Evolutionary conservation across 2,888 invertebrate species (phyloP), one percentile per base, ranked within the genome.

Genomic region (Apamea monoglypha): DNA sequence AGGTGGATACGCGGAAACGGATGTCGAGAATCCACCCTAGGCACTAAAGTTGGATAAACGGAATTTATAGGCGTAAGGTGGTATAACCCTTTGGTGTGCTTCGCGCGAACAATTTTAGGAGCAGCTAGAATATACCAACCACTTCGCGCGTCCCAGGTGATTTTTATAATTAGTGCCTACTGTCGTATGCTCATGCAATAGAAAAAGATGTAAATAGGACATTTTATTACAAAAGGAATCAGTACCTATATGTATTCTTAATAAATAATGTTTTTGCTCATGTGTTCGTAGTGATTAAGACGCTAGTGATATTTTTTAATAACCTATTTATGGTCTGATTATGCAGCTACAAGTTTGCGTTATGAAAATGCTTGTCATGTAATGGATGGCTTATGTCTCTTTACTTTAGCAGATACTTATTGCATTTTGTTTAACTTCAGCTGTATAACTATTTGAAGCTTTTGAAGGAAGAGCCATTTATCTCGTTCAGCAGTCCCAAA

Each of bases 241-340:
- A 70, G 44, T 83, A 32, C 47, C 14, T 47, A 16, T 73, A 84
- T 74, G 56, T 85, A 81, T 69, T 84, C n/a, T 73, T 75, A 68
- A 73, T 83, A 78, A 69, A 68, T 78, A 71, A 74, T 70, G 56
- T 74, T 85, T 85, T 85, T 85, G 85, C 86, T 85, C 85, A 86
- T 85, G 86, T 85, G 85, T 86, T 83, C 71, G 77, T 86, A 86
- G 81, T 61, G 14, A 69, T 76, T 85, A 86, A 72, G 78, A 77
- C 21, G 29, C 59, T 77, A 72, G 71, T 79, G 68, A 78, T 85
- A 64, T 85, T 81, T 56, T 80, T 69, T 61, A 71, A 78, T 47
- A 69, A 77, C n/a, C 18, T 74, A 36, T 63, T 50, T 85, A 68
- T 72, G 66, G 36, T 80, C 21, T 71, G 1, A 64, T 16, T 66